Base-by-base conservation (phyloP, 2,797 vertebrate species). In the Emydoidea blandingii region DNA sequence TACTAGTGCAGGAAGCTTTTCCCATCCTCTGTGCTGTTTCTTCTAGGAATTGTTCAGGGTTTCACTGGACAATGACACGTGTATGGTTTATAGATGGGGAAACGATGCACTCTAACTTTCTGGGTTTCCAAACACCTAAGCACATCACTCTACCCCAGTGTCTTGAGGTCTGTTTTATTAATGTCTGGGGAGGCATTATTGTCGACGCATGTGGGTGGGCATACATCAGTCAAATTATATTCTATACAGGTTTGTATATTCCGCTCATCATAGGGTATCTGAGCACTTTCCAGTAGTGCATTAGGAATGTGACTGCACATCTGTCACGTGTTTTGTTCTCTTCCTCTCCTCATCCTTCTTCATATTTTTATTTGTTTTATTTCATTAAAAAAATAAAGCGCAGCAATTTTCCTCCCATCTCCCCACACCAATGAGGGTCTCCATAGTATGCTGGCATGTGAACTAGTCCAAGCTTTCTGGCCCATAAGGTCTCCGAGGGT, bases 61-160 rank as follows among this genome's bases (percentile, higher is more conserved):
- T n/a, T 37, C 3, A 72, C 56, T 41, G 88, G 16, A 5, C 4
- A 25, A 27, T 83, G 41, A 16, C 49, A 79, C 56, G 85, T 85
- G n/a, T 87, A 94, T 53, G 12, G 12, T 80, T 91, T 94, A 52
- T 80, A 68, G 83, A 82, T 16, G 92, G 53, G 74, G 80, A 86
- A 92, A 89, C 7, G 15, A 86, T 74, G 29, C 15, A 37, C 86
- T 88, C 49, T 84, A 16, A n/a, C 50, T 85, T 93, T 65, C 54
- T 79, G 27, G 86, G 59, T 89, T 86, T 86, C 74, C 52, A 88
- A 83, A 94, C 79, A 85, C 1, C 12, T 23, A 44, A 90, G 19
- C 89, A 92, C 88, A 88, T 68, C 83, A 23, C 4, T 12, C 15
- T 59, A 29, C 10, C 49, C 12, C 3, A 3, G 37, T 56, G 11